phyloP scores from a whole-genome alignment of 2,797 vertebrate species.

The Mionectes olivaceus region DNA sequence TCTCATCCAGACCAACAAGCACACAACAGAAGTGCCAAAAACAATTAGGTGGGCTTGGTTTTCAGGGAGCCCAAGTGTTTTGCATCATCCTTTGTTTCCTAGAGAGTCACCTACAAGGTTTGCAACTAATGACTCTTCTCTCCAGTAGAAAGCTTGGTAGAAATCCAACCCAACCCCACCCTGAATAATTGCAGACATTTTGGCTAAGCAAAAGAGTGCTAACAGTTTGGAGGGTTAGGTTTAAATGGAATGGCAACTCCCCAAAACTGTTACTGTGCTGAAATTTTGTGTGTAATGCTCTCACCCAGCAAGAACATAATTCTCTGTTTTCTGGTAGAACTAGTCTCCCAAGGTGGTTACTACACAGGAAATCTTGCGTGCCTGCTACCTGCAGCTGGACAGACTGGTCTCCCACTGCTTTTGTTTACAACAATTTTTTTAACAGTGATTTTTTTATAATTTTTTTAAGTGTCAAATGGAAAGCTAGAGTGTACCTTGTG shows the following conservation, averaged over 20 bases:
- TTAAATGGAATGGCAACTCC: not conserved
- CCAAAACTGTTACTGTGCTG: not conserved
- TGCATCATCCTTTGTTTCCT: not conserved
- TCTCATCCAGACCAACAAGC: fast-evolving
- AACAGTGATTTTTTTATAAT: not conserved
- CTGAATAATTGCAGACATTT: fast-evolving
- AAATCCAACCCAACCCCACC: not conserved
- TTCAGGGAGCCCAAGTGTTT: not conserved
- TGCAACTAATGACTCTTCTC: not conserved
- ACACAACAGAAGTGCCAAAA: not conserved
- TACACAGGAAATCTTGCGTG: not conserved
- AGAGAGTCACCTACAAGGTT: not conserved
- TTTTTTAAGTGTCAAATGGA: not conserved
- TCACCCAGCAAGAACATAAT: not conserved
- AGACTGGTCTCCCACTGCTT: not conserved
- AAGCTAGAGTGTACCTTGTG: not conserved
- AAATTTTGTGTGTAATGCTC: not conserved
- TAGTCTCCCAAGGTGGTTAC: not conserved
- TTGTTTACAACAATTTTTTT: not conserved
- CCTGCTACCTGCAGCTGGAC: not conserved
- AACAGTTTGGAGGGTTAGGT: not conserved
- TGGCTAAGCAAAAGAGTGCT: not conserved
- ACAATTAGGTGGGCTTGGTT: not conserved
- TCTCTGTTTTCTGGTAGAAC: not conserved
- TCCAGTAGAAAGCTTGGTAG: no score